A percentile compares a stretch with the other conserved stretches of the same genome.
These are phyloP conservation scores for Nanorana parkeri DNA, from an alignment of 2,113 vertebrate species.

Conservation along the genomic window DNA sequence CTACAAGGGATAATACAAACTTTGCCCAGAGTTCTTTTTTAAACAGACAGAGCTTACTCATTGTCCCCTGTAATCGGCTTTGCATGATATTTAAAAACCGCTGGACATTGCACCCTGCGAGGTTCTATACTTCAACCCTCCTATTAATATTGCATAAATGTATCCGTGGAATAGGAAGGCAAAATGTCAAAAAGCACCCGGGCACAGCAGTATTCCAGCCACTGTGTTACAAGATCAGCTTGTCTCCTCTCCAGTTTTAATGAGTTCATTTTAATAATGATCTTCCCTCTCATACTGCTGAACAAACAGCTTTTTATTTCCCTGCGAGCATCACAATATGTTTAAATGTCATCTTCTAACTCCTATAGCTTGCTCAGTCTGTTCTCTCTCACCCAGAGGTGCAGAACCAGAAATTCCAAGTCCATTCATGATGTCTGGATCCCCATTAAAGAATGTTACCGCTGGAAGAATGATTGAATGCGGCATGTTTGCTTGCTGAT, in stretches of 20 bases:
- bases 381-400: background rate
- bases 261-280: slow-evolving; percentile 18
- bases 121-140: slow-evolving; percentile 1
- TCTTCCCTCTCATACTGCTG: slow-evolving; percentile 2
- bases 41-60: background rate
- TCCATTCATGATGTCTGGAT: background rate
- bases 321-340: background rate
- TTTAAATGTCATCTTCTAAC: slow-evolving; percentile 35
- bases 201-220: slow-evolving; percentile 41
- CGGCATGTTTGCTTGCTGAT: background rate
- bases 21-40: no score
- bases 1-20: no score
- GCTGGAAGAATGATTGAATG: background rate
- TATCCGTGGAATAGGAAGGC: slow-evolving; percentile 14
- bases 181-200: slow-evolving; percentile 48
- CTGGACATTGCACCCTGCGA: slow-evolving; percentile 23
- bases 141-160: slow-evolving; percentile 51
- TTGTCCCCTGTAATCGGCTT: background rate
- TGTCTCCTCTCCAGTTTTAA: slow-evolving; percentile 10
- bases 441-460: background rate
- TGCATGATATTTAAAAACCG: slow-evolving; percentile 43
- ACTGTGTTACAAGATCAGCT: background rate
- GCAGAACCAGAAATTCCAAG: background rate
- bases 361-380: slow-evolving; percentile 3
- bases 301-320: background rate